Conservation (phyloP, 2,888 invertebrate genomes). For the Auanema freiburgensis region DNA sequence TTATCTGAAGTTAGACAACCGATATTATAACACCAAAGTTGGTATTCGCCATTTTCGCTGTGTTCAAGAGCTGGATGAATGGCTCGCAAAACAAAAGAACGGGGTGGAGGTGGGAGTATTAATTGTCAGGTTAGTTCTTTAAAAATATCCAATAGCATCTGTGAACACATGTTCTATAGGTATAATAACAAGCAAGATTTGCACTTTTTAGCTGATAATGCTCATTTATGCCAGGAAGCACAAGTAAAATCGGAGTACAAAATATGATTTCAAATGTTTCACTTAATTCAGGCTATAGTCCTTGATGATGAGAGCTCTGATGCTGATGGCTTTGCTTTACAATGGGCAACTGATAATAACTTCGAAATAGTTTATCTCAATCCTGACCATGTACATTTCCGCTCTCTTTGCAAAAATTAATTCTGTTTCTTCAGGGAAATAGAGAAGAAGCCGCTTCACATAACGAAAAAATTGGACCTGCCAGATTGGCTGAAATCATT, state of each 20-base stretch:
- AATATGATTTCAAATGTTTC: neutral
- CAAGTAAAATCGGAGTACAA: too few relatives aligned
- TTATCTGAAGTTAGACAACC: neutral
- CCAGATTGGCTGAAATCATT: slow-evolving; percentile 30
- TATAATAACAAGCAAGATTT: too few relatives aligned
- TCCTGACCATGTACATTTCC: slow-evolving; percentile 1
- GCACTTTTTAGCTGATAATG: too few relatives aligned
- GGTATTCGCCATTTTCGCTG: neutral
- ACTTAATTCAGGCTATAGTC: slow-evolving; percentile 2
- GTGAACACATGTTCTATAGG: too few relatives aligned
- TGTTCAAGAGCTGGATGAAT: neutral
- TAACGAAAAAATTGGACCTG: slow-evolving; percentile 25
- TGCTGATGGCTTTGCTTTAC: neutral
- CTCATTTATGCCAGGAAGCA: too few relatives aligned
- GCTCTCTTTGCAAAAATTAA: neutral
- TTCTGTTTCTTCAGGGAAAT: slow-evolving; percentile 16
- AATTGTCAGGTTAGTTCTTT: neutral
- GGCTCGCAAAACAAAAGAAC: neutral
- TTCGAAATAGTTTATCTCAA: slow-evolving; percentile 14
- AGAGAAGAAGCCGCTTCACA: slow-evolving; percentile 13
- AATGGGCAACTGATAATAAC: slow-evolving; percentile 14
- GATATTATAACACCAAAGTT: neutral
- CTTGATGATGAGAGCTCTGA: neutral
- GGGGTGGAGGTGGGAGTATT: neutral
- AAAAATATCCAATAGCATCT: neutral